phyloP scores from a whole-genome alignment of 2,113 vertebrate species.

The Lampris megalopsis region DNA sequence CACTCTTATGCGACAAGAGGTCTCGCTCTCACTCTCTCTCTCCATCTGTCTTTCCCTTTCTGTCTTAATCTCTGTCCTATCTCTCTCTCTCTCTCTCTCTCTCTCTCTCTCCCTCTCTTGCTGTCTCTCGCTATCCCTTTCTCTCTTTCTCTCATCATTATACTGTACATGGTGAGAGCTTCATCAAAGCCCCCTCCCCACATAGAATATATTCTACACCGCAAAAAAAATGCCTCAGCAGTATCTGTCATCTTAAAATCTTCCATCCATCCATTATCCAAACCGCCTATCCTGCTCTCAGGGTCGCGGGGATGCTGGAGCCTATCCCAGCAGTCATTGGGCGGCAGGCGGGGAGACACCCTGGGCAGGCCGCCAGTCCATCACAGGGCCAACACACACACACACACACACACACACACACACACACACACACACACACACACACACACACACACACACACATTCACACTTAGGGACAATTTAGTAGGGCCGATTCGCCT shows the following conservation, averaged over 20 bases:
- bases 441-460: no score
- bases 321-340: no score
- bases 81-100: slow-evolving; percentile 10
- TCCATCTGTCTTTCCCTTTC: not conserved
- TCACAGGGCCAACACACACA: no score
- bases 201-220: slow-evolving; percentile 41
- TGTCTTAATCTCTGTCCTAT: slow-evolving; percentile 31
- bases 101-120: slow-evolving; percentile 24
- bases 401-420: no score
- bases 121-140: not conserved
- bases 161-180: not conserved
- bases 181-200: slow-evolving; percentile 48
- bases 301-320: no score
- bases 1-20: slow-evolving; percentile 62
- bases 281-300: no score
- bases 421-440: no score
- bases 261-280: no score
- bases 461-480: no score
- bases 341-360: no score
- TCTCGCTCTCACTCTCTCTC: slow-evolving; percentile 19
- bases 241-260: not conserved
- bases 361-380: no score
- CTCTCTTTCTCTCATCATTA: slow-evolving; percentile 2
- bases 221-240: not conserved
- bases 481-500: no score